These are phyloP conservation scores for Rhizoglyphus robini DNA, from an alignment of 1,140 invertebrate genomes.

Conservation along the genomic window DNA sequence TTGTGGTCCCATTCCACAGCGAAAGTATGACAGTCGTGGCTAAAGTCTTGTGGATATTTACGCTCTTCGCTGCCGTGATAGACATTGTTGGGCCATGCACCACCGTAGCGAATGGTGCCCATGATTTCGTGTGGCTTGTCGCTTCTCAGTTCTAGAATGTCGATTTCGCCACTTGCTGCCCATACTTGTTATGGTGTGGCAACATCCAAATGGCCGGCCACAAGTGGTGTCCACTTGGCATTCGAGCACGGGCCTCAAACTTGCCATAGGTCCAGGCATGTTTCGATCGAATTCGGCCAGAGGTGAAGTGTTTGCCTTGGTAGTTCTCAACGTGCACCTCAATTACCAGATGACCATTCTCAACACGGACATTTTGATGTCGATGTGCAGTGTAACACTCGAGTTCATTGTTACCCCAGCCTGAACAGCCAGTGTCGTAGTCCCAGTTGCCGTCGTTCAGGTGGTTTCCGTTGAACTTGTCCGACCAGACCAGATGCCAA, in stretches of 20 bases:
- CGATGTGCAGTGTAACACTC: conserved; percentile 11
- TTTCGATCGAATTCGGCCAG: background rate
- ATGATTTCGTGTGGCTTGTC: background rate
- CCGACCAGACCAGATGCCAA: conserved; percentile 21
- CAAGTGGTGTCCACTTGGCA: conserved; percentile 16
- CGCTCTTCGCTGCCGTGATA: background rate
- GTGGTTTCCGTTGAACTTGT: conserved; percentile 21
- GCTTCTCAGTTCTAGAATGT: conserved; percentile 11
- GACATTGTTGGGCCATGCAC: background rate
- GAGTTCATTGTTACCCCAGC: conserved; percentile 10
- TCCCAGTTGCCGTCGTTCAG: conserved; percentile 18
- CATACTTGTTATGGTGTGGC: conserved; percentile 6
- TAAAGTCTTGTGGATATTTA: background rate
- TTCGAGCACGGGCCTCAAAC: conserved; percentile 6
- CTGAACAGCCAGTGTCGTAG: conserved; percentile 17
- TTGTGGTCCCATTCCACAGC: conserved; percentile 30
- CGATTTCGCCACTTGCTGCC: conserved; percentile 16
- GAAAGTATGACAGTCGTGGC: conserved; percentile 30
- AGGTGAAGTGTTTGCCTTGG: background rate
- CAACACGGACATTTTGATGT: conserved; percentile 4
- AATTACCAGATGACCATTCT: conserved; percentile 19
- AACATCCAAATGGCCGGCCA: conserved; percentile 20
- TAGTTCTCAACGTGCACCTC: background rate
- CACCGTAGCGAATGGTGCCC: conserved; percentile 15
- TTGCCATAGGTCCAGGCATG: conserved; percentile 11